Base-by-base conservation (phyloP, 2,113 vertebrate genomes). In the Notarius quadriscutis region DNA sequence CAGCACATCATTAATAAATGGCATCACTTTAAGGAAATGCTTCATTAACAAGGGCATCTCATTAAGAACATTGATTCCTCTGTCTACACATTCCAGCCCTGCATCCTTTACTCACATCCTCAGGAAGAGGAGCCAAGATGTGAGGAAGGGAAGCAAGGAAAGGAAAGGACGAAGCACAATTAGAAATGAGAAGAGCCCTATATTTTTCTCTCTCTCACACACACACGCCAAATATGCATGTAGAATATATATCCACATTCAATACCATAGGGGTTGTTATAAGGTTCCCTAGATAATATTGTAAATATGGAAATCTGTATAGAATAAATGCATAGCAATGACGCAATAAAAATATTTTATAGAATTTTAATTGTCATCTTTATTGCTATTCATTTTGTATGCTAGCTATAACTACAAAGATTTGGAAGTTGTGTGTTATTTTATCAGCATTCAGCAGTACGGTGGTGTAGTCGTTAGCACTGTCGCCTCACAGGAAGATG, bases 221-320 rank as follows among this genome's bases (percentile, higher is more conserved):
- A 91, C 93, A 92, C 53, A 60, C 62, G 41, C 41, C 63, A 92
- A 92, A 91, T 86, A 81, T 62, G 90, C 90, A 91, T 91, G 90
- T 93, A 88, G 87, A 92, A 90, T 87, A 94, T 95, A 93, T 94
- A 94, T 93, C 94, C 92, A 90, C 89, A 75, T 94, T 94, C 91
- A 91, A 88, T 92, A 93, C 93, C 90, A 93, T 94, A 95, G 94
- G 92, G 92, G 93, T 96, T 95, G 94, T 94, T 93, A 91, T 88
- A 94, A 96, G 93, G 95, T 93, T 92, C 90, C 88, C 51, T 94
- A 94, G 93, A 95, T 93, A 96, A 96, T 96, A 93, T 91, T 98
- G 97, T 98, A 98, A 96, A 98, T 98, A 98, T 15, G 91, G 92
- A 95, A 96, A 95, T 94, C 95, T 98, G 97, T 98, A 97, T 95